Conservation (phyloP, 2,888 invertebrate species). For the Melipona beecheii region DNA sequence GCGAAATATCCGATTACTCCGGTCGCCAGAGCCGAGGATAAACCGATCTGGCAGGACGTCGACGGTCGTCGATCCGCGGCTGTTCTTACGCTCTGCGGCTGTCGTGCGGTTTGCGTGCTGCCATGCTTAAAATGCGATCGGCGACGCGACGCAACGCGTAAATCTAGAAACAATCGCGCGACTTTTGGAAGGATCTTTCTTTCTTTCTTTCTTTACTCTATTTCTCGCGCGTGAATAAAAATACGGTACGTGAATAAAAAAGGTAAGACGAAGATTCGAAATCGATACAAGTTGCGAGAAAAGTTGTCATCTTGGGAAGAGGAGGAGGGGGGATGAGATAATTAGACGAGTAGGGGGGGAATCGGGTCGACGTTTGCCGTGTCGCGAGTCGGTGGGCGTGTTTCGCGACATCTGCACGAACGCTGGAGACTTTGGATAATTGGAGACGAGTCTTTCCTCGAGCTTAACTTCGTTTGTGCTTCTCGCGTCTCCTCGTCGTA, state of each 20-base stretch:
- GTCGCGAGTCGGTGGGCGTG: background rate
- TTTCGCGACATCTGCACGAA: background rate
- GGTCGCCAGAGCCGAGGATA: background rate
- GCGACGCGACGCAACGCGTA: conserved; percentile 1
- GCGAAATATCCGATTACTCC: conserved; percentile 32
- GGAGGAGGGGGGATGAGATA: background rate
- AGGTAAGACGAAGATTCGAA: too few species aligned
- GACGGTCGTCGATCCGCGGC: background rate
- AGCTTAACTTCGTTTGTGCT: conserved; percentile 61
- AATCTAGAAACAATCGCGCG: background rate
- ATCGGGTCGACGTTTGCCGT: conserved; percentile 14
- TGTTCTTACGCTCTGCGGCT: background rate
- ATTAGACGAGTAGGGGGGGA: background rate
- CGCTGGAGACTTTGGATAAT: conserved; percentile 56
- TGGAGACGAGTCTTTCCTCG: conserved; percentile 62
- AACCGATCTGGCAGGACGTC: conserved; percentile 14
- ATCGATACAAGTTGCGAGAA: too few species aligned
- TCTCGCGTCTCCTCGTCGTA: conserved; percentile 19
- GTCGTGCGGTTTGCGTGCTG: background rate
- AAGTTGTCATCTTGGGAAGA: too few species aligned
- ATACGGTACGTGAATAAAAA: too few species aligned
- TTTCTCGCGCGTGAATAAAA: too few species aligned
- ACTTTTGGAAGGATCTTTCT: background rate
- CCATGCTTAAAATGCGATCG: background rate
- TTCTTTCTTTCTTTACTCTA: too few species aligned